Evolutionary conservation across 2,113 vertebrate species (phyloP).

Genomic region (Octodon degus): DNA sequence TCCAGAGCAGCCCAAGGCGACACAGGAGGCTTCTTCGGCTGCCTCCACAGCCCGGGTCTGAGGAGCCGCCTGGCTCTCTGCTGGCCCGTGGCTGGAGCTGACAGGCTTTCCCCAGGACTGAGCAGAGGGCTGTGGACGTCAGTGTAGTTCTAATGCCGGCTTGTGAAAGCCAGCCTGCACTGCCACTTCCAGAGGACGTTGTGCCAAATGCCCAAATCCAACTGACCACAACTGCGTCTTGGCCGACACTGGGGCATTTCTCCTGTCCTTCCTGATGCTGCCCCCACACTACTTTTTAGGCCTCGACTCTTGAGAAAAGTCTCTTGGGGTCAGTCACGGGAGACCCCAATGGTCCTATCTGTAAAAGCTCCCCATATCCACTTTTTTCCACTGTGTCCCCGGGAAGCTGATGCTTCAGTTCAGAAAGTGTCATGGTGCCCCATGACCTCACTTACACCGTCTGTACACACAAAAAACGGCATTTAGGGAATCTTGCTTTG

Average conservation of each 20-base stretch:
- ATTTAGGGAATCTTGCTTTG: not conserved
- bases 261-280: not conserved
- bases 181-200: not conserved
- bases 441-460: fast-evolving
- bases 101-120: not conserved
- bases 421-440: not conserved
- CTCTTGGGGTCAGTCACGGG: not conserved
- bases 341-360: not conserved
- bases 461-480: not conserved
- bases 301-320: not conserved
- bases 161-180: not conserved
- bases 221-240: not conserved
- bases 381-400: not conserved
- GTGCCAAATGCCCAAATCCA: not conserved
- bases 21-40: not conserved
- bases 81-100: slow-evolving; percentile 2
- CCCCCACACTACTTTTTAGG: not conserved
- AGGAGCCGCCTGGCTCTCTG: not conserved
- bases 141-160: not conserved
- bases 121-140: not conserved
- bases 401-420: not conserved
- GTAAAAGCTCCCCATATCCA: not conserved
- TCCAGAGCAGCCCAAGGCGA: not conserved
- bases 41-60: not conserved
- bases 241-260: not conserved